phyloP scores from a whole-genome alignment of 2,113 vertebrate genomes.

The Phycodurus eques region DNA sequence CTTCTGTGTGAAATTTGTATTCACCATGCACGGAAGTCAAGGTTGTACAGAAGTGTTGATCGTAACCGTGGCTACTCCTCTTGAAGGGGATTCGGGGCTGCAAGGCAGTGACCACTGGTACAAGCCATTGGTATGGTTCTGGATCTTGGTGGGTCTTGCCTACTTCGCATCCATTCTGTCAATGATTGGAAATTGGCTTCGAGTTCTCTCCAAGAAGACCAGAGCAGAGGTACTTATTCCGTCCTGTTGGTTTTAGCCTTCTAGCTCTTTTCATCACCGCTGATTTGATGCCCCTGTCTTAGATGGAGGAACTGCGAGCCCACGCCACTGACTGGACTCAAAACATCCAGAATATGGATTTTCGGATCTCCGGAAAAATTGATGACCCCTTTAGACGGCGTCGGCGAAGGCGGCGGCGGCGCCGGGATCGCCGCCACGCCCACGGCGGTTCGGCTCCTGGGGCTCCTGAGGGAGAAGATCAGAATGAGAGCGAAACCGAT shows the following conservation, averaged over 20 bases:
- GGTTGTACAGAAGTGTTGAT: not conserved
- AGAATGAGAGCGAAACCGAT: slow-evolving; percentile 34
- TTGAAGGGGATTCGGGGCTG: slow-evolving; percentile 59
- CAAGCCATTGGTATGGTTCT: slow-evolving; percentile 89
- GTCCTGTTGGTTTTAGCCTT: slow-evolving; percentile 3
- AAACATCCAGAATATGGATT: slow-evolving; percentile 82
- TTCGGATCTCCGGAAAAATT: slow-evolving; percentile 76
- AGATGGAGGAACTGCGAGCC: slow-evolving; percentile 87
- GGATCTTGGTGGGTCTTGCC: slow-evolving; percentile 87
- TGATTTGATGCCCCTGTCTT: slow-evolving; percentile 15
- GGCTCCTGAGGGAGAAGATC: slow-evolving; percentile 35
- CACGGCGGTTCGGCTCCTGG: slow-evolving; percentile 28
- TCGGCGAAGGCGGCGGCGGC: slow-evolving; percentile 57
- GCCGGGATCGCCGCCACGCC: slow-evolving; percentile 44
- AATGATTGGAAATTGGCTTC: slow-evolving; percentile 90
- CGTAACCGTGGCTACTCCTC: slow-evolving; percentile 9
- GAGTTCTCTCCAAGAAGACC: slow-evolving; percentile 84
- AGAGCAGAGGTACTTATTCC: slow-evolving; percentile 72
- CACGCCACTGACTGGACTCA: slow-evolving; percentile 85
- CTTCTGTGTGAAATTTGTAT: slow-evolving; percentile 20
- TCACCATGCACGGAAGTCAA: not conserved
- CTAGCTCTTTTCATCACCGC: not conserved
- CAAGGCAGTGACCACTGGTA: slow-evolving; percentile 75
- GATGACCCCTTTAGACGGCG: slow-evolving; percentile 71
- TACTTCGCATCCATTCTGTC: slow-evolving; percentile 89